A percentile compares a stretch with the other conserved stretches of the same genome.
Conservation (phyloP, 2,888 invertebrate genomes). For the Hermodice carunculata region DNA sequence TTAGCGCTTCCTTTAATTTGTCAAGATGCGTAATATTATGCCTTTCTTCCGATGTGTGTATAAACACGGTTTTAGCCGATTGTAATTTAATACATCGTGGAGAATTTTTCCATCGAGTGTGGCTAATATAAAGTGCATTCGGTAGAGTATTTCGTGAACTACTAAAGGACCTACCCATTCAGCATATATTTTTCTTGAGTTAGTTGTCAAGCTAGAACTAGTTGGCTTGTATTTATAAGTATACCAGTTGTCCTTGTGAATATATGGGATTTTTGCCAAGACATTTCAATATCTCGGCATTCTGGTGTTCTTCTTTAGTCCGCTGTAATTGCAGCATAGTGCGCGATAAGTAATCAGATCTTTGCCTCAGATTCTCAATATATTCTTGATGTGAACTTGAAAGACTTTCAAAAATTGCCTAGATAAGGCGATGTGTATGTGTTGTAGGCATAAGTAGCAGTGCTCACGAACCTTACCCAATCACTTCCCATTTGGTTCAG, state of each 20-base stretch:
- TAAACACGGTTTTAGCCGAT: not conserved
- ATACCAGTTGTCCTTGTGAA: not conserved
- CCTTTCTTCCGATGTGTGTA: too few relatives aligned
- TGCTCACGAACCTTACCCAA: not conserved
- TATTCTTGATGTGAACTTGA: not conserved
- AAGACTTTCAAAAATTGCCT: not conserved
- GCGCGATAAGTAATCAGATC: not conserved
- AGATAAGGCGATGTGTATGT: not conserved
- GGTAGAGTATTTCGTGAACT: not conserved
- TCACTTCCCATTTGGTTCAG: not conserved
- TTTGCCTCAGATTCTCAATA: not conserved
- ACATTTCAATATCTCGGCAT: too few relatives aligned
- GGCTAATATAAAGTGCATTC: not conserved
- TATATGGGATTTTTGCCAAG: not conserved
- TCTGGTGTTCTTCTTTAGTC: not conserved
- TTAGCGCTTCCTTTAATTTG: too few relatives aligned
- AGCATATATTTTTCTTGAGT: not conserved
- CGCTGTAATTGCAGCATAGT: not conserved
- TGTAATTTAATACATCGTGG: not conserved
- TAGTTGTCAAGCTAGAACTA: not conserved
- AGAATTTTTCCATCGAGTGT: not conserved
- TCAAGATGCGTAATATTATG: too few relatives aligned
- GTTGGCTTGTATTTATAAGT: not conserved
- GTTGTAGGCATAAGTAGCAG: conserved; percentile 1
- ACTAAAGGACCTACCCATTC: not conserved